phyloP scores from a whole-genome alignment of 2,888 invertebrate genomes.

The Chymomyza amoena region DNA sequence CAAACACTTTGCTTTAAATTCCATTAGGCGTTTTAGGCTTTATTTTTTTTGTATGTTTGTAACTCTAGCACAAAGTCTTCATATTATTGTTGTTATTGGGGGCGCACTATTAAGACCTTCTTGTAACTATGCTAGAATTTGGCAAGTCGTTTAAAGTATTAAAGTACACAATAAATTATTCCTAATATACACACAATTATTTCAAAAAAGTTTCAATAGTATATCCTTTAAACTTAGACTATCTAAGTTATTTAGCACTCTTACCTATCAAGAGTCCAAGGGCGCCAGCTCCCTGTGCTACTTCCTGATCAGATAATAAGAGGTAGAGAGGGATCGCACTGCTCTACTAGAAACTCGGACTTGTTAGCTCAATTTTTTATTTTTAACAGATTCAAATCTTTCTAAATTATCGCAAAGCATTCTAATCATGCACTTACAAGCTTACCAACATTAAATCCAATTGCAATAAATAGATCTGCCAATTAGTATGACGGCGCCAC shows the following conservation, averaged over 20 bases:
- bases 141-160: neutral
- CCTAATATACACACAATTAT: neutral
- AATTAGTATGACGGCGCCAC: neutral
- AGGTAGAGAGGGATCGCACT: too few species aligned
- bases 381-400: too few species aligned
- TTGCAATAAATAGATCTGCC: neutral
- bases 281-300: too few species aligned
- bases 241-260: too few species aligned
- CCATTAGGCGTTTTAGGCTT: neutral
- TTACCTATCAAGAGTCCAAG: too few species aligned
- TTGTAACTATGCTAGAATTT: neutral
- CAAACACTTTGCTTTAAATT: constrained; percentile 73
- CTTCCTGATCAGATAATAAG: too few species aligned
- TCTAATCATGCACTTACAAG: neutral
- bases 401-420: neutral
- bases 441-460: neutral
- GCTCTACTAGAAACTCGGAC: too few species aligned
- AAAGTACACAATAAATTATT: neutral
- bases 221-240: too few species aligned
- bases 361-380: too few species aligned
- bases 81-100: neutral
- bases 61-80: neutral
- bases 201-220: too few species aligned
- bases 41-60: neutral
- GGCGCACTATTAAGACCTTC: neutral